phyloP scores from a whole-genome alignment of 2,113 vertebrate genomes.

The Craseonycteris thonglongyai region DNA sequence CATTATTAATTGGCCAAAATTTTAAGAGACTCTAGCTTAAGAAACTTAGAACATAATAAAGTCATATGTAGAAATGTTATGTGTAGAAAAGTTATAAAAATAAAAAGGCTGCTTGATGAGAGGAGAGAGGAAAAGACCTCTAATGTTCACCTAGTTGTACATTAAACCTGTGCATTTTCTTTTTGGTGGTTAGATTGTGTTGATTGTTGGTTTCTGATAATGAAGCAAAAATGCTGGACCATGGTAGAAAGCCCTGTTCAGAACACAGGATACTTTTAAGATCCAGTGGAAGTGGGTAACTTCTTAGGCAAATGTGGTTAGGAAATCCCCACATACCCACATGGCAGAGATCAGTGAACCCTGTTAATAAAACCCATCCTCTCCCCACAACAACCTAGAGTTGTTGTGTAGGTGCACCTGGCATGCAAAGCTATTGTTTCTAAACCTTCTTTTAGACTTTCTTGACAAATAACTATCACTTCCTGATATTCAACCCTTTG shows the following conservation, averaged over 20 bases:
- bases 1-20: background rate
- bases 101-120: background rate
- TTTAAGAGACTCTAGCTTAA: background rate
- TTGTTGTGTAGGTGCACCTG: background rate
- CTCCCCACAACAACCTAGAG: background rate
- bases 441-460: slow-evolving; percentile 23
- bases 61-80: background rate
- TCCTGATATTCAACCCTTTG: background rate
- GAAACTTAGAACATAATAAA: background rate
- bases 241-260: background rate
- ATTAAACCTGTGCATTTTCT: background rate
- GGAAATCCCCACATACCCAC: background rate
- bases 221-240: background rate
- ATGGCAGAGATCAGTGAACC: slow-evolving; percentile 17
- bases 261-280: background rate
- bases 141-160: background rate
- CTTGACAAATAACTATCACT: background rate
- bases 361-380: background rate
- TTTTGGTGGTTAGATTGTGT: background rate
- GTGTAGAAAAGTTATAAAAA: too few relatives aligned
- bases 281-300: background rate
- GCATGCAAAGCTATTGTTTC: slow-evolving; percentile 10
- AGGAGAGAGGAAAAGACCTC: background rate
- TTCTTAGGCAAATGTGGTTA: slow-evolving; percentile 6
- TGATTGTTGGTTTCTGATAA: background rate